A percentile compares a stretch with the other conserved stretches of the same genome.
Evolutionary conservation across 2,113 vertebrate species (phyloP).

Genomic region (Condylura cristata): DNA sequence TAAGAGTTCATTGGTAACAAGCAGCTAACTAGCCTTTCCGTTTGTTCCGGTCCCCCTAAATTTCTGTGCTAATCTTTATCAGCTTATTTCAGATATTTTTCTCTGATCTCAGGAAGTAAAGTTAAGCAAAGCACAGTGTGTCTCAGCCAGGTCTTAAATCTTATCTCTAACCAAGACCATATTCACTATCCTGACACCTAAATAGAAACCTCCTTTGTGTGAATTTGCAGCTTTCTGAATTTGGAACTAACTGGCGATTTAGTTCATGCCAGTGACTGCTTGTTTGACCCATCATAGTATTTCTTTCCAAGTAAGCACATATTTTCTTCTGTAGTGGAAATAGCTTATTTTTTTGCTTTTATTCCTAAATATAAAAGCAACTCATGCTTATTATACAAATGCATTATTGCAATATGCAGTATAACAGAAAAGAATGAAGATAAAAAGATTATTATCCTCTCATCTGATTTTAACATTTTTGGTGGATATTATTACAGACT

Average conservation of each 20-base stretch:
- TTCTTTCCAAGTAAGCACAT: slow-evolving; percentile 62
- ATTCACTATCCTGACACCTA: slow-evolving; percentile 48
- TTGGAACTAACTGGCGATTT: slow-evolving; percentile 36
- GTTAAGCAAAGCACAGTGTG: slow-evolving; percentile 25
- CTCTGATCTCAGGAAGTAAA: slow-evolving; percentile 37
- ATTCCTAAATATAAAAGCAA: slow-evolving; percentile 48
- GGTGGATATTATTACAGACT: slow-evolving; percentile 18
- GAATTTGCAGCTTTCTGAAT: slow-evolving; percentile 49
- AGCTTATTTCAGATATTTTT: slow-evolving; percentile 5
- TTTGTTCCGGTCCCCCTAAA: neutral
- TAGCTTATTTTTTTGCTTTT: slow-evolving; percentile 13
- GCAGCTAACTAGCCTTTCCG: neutral
- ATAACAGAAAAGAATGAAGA: slow-evolving; percentile 26
- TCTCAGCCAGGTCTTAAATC: slow-evolving; percentile 36
- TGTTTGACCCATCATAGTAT: slow-evolving; percentile 48
- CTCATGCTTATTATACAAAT: neutral
- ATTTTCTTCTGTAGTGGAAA: slow-evolving; percentile 47
- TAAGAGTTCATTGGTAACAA: slow-evolving; percentile 7
- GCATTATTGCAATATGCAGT: neutral
- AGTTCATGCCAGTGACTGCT: slow-evolving; percentile 33
- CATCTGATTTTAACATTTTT: slow-evolving; percentile 55
- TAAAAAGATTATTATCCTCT: slow-evolving; percentile 38
- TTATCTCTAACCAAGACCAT: slow-evolving; percentile 19
- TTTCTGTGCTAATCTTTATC: slow-evolving; percentile 18
- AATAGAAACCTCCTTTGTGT: slow-evolving; percentile 57